These are phyloP conservation scores for Melieria omissa DNA, from an alignment of 2,888 invertebrate species.

Conservation along the genomic window DNA sequence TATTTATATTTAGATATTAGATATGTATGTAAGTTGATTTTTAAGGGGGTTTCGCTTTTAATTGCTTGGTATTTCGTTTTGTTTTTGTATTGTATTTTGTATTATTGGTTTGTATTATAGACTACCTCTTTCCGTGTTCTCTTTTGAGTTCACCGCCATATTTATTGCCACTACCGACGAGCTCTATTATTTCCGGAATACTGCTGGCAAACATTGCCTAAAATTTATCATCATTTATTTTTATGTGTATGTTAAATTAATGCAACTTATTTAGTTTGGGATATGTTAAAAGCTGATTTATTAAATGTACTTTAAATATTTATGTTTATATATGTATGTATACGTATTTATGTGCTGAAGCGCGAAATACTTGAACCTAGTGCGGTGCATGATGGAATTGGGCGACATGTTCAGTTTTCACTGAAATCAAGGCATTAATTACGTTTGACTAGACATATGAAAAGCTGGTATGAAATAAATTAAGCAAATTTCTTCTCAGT, in stretches of 20 bases:
- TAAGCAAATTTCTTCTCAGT: no score
- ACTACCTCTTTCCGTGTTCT: slow-evolving; percentile 99
- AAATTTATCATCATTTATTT: slow-evolving; percentile 64
- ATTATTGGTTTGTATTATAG: slow-evolving; percentile 47
- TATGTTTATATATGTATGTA: background rate
- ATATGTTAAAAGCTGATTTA: background rate
- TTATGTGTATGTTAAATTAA: slow-evolving; percentile 30
- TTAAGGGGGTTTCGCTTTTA: slow-evolving; percentile 35
- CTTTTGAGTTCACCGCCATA: slow-evolving; percentile 99
- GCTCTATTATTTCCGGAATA: slow-evolving; percentile 99
- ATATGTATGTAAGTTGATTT: slow-evolving; percentile 42
- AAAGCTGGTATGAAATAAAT: no score
- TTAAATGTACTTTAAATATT: background rate
- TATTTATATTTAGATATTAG: slow-evolving; percentile 32
- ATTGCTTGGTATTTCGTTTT: slow-evolving; percentile 41
- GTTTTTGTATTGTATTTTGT: slow-evolving; percentile 40
- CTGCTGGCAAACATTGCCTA: slow-evolving; percentile 99
- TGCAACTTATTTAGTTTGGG: background rate
- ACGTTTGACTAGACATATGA: no score
- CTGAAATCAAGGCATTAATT: no score
- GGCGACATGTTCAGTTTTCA: no score
- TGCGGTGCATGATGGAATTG: no score
- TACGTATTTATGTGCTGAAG: background rate
- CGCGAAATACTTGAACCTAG: no score
- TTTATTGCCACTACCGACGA: slow-evolving; percentile 99